phyloP scores from a whole-genome alignment of 1,140 invertebrate genomes.

The Apis mellifera region DNA sequence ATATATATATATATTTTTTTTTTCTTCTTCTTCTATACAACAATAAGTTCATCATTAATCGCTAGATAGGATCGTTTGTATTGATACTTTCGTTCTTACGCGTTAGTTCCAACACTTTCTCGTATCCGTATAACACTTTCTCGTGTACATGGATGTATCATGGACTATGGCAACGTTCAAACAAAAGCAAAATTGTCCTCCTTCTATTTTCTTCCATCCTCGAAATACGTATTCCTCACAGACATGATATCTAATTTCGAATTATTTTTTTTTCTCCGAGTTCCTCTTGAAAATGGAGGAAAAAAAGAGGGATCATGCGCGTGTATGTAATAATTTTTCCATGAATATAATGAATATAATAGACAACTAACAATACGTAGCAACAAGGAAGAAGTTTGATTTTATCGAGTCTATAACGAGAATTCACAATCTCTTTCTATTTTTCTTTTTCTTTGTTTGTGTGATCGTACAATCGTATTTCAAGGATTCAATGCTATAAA shows the following conservation, averaged over 20 bases:
- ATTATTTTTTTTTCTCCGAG: neutral
- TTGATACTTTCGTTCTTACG: constrained; percentile 46
- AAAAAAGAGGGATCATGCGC: constrained; percentile 4
- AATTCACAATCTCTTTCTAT: too few relatives aligned
- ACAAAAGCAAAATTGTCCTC: neutral
- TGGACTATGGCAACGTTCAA: neutral
- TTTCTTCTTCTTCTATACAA: constrained; percentile 66
- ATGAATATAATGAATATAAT: constrained; percentile 41
- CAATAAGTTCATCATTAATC: constrained; percentile 61
- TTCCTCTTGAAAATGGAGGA: neutral
- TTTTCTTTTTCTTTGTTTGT: neutral
- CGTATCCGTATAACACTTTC: constrained; percentile 36
- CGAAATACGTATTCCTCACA: neutral
- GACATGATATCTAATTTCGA: neutral
- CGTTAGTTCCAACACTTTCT: constrained; percentile 52
- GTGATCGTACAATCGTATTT: neutral
- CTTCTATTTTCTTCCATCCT: neutral
- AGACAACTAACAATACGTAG: constrained; percentile 35
- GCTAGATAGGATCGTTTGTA: constrained; percentile 58
- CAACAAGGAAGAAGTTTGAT: constrained; percentile 44
- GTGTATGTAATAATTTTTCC: constrained; percentile 18
- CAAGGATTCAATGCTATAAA: neutral
- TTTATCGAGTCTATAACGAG: neutral
- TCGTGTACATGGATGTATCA: neutral
- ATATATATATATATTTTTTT: constrained; percentile 66